These are phyloP conservation scores for Melinaea marsaeus DNA, from an alignment of 2,888 invertebrate species.

Conservation along the genomic window DNA sequence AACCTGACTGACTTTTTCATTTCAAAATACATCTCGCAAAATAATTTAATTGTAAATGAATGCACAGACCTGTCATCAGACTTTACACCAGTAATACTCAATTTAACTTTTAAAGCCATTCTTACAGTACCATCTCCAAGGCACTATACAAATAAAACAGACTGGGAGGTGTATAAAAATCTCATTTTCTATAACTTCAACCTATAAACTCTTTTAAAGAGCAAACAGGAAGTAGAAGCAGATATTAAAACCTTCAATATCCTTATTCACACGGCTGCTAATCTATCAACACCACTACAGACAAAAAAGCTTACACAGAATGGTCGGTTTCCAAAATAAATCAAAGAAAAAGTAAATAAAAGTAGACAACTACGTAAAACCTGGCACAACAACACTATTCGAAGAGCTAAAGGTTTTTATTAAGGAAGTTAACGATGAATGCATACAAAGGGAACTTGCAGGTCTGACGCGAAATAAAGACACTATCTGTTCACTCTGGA, in stretches of 20 bases:
- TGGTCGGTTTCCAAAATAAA: no score
- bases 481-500: no score
- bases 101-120: conserved; percentile 1
- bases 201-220: not conserved
- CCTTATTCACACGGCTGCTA: not conserved
- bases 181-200: conserved; percentile 1
- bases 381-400: no score
- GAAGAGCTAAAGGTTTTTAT: no score
- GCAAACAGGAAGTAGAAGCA: not conserved
- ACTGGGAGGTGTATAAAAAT: conserved; percentile 8
- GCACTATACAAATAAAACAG: conserved; percentile 11
- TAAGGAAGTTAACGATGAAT: no score
- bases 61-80: conserved; percentile 13
- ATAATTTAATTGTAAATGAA: conserved; percentile 9
- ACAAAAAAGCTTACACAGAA: no score
- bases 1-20: conserved; percentile 22
- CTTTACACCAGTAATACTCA: conserved; percentile 15
- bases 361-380: no score
- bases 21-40: conserved; percentile 4
- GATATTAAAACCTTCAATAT: not conserved
- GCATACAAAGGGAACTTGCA: no score
- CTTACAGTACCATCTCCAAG: not conserved
- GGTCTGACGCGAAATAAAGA: no score
- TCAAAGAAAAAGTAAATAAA: no score
- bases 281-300: no score